Conservation (phyloP, 1,140 invertebrate species). For the Acromyrmex heyeri region DNA sequence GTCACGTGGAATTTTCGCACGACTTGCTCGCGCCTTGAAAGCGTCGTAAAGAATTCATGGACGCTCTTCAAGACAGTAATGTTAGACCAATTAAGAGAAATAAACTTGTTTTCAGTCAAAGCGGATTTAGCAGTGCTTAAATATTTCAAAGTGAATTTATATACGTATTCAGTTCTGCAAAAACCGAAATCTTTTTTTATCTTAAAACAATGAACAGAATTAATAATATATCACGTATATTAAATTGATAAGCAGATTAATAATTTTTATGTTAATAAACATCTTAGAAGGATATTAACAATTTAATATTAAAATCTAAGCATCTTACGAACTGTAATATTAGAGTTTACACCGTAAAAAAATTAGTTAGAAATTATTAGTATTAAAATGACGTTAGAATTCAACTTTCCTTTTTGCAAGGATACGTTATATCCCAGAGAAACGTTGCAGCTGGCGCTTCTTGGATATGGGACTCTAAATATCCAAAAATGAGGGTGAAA, state of each 20-base stretch:
- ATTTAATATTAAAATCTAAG: too few species aligned
- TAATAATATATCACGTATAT: too few species aligned
- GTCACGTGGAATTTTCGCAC: not conserved
- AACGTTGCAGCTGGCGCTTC: not conserved
- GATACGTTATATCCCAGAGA: not conserved
- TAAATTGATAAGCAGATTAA: too few species aligned
- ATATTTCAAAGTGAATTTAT: too few species aligned
- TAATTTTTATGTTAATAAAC: too few species aligned
- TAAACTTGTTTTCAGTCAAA: too few species aligned
- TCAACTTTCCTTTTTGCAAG: not conserved
- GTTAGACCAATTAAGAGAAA: not conserved
- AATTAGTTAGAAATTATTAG: not conserved
- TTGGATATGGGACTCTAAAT: not conserved
- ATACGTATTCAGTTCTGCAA: too few species aligned
- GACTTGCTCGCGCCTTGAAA: not conserved
- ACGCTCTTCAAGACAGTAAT: not conserved
- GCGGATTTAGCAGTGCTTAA: too few species aligned
- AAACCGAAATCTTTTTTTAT: too few species aligned
- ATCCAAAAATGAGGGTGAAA: conserved; percentile 26
- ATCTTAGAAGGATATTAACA: too few species aligned
- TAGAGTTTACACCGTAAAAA: not conserved
- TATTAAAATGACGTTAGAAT: not conserved
- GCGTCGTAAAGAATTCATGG: not conserved
- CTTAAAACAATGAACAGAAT: too few species aligned
- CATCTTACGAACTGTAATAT: not conserved